phyloP scores from a whole-genome alignment of 1,140 invertebrate genomes.

The honey bee (Apis mellifera) region Amel_HAv3.1 CM009935.2:3228001-3228500 shows the following conservation, averaged over 20 bases:
- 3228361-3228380: too few species aligned
- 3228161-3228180: constrained; percentile 57
- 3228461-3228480: too few species aligned
- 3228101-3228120: constrained; percentile 47
- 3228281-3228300: not conserved
- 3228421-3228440: too few species aligned
- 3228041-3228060: constrained; percentile 32
- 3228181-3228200: constrained; percentile 34
- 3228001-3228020: constrained; percentile 54
- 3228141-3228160: constrained; percentile 50
- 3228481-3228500: too few species aligned
- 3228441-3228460: too few species aligned
- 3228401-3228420: too few species aligned
- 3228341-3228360: too few species aligned
- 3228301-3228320: not conserved
- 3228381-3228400: too few species aligned
- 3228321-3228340: too few species aligned
- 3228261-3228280: constrained; percentile 9
- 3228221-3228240: constrained; percentile 44
- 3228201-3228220: constrained; percentile 60
- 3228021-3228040: not conserved
- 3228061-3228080: constrained; percentile 36
- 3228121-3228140: constrained; percentile 49
- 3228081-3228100: constrained; percentile 17
- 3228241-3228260: constrained; percentile 58